Percentiles rank a stretch among this genome's conserved stretches.
Evolutionary conservation across 2,888 invertebrate genomes (phyloP).

Genomic region (Stomorhina lunata): DNA sequence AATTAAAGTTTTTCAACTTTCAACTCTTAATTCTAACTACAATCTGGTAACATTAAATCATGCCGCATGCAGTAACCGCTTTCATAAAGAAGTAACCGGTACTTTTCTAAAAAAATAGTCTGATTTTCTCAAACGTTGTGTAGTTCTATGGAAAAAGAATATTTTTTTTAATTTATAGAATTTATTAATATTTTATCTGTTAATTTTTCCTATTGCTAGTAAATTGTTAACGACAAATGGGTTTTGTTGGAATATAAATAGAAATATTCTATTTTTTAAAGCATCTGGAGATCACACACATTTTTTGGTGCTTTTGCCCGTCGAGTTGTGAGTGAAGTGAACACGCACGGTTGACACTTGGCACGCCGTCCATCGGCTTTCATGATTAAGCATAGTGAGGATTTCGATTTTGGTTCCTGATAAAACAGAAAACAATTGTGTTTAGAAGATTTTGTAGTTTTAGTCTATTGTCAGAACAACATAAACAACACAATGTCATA

Average conservation of each 20-base stretch:
- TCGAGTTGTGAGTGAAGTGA: conserved; percentile 15
- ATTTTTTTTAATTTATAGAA: conserved; percentile 1
- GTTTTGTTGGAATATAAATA: background rate
- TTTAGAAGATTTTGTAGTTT: conserved; percentile 4
- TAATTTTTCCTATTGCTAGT: background rate
- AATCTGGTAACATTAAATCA: conserved; percentile 34
- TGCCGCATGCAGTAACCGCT: conserved; percentile 57
- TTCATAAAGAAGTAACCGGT: conserved; percentile 41
- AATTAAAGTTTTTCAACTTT: background rate
- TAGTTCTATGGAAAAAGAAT: conserved; percentile 16
- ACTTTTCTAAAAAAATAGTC: conserved; percentile 31
- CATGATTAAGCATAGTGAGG: background rate
- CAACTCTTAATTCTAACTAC: background rate
- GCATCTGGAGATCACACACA: background rate
- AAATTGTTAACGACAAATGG: conserved; percentile 1
- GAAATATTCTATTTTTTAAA: background rate
- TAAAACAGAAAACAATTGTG: background rate
- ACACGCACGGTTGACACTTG: conserved; percentile 33
- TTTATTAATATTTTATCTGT: conserved; percentile 3
- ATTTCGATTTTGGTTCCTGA: background rate
- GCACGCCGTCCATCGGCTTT: conserved; percentile 29
- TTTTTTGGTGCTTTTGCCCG: conserved; percentile 12
- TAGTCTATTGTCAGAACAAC: background rate
- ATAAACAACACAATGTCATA: conserved; percentile 86
- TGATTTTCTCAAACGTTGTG: conserved; percentile 54